Percentiles rank a stretch among this genome's conserved stretches.
Conservation (phyloP, 2,113 vertebrate species). For the Talpa occidentalis region DNA sequence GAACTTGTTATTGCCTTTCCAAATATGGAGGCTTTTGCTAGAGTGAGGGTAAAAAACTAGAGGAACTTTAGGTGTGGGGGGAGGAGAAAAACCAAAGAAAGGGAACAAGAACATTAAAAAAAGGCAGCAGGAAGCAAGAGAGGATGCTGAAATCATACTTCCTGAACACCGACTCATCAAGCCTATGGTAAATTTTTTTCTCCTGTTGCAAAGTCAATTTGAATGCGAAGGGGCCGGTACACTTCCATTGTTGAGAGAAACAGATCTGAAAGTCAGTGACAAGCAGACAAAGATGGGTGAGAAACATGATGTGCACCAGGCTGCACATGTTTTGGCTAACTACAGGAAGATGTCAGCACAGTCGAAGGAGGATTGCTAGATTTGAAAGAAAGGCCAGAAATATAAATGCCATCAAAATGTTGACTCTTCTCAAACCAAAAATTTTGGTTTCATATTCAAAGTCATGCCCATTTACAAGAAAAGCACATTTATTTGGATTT, state of each 20-base stretch:
- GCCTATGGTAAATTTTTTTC: not conserved
- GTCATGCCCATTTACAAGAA: conserved; percentile 66
- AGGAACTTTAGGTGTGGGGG: not conserved
- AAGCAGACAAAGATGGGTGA: not conserved
- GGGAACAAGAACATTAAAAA: not conserved
- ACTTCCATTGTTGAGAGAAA: conserved; percentile 22
- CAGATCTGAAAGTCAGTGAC: not conserved
- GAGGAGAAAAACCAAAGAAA: not conserved
- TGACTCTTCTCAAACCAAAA: conserved; percentile 63
- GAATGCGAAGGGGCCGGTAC: not conserved
- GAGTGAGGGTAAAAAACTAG: not conserved
- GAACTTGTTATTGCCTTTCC: not conserved
- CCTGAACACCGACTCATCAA: not conserved
- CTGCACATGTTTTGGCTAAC: not conserved
- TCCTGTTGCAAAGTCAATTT: not conserved
- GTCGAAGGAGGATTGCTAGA: not conserved
- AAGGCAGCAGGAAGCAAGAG: not conserved
- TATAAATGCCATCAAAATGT: conserved; percentile 64
- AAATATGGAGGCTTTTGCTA: not conserved
- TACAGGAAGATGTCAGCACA: not conserved
- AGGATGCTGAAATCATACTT: not conserved
- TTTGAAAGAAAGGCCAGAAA: conserved; percentile 59
- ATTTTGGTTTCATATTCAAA: conserved; percentile 68
- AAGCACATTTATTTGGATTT: conserved; percentile 79
- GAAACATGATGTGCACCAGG: not conserved